A percentile compares a stretch with the other conserved stretches of the same genome.
Conservation (phyloP, 2,113 vertebrate genomes). For the Eretmochelys imbricata region DNA sequence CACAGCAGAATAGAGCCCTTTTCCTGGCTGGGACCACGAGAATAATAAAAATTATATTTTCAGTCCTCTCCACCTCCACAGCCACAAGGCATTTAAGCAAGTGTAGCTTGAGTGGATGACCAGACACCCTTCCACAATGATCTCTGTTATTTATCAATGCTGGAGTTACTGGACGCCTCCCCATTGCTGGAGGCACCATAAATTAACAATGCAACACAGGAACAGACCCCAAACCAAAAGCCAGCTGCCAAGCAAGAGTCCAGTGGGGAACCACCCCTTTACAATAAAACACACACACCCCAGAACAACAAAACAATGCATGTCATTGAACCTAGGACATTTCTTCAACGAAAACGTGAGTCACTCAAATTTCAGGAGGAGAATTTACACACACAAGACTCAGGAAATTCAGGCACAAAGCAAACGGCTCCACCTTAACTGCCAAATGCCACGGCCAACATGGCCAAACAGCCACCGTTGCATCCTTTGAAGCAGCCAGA, state of each 20-base stretch:
- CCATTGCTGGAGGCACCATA: fast-evolving
- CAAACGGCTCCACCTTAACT: fast-evolving
- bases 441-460: fast-evolving
- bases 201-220: background rate
- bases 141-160: background rate
- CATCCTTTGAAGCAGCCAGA: background rate
- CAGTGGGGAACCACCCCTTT: background rate
- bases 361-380: background rate
- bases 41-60: background rate
- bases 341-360: background rate
- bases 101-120: background rate
- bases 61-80: background rate
- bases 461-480: background rate
- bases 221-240: background rate
- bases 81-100: background rate
- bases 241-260: background rate
- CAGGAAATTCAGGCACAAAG: background rate
- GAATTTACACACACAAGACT: background rate
- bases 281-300: background rate
- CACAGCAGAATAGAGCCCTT: background rate
- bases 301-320: background rate
- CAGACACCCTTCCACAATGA: background rate
- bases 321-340: background rate
- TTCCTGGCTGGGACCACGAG: background rate
- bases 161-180: background rate